These are phyloP conservation scores for Calidris pygmaea DNA, from an alignment of 2,113 vertebrate genomes.

Conservation along the genomic window DNA sequence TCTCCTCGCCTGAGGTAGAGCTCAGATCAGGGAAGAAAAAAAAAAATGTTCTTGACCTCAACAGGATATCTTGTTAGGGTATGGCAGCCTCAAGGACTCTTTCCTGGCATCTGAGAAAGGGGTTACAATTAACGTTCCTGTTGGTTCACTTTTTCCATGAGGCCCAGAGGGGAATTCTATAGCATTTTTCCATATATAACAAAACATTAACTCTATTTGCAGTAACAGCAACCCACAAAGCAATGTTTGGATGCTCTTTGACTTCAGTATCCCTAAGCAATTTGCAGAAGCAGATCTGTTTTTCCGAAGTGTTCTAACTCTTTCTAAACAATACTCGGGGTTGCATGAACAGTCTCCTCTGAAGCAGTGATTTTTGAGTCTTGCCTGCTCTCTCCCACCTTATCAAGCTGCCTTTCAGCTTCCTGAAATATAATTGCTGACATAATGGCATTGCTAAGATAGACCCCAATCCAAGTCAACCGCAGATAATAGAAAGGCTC, in stretches of 20 bases:
- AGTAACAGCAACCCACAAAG: not conserved
- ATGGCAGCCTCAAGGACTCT: not conserved
- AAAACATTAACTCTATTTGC: not conserved
- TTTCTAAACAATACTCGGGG: not conserved
- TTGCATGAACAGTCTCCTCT: not conserved
- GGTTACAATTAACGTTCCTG: not conserved
- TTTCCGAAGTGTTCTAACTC: not conserved
- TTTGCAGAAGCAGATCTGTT: not conserved
- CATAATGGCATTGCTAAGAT: not conserved
- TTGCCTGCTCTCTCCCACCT: not conserved
- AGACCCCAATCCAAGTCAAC: not conserved
- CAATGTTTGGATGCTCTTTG: not conserved
- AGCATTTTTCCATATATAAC: not conserved
- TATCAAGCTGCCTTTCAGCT: conserved; percentile 14
- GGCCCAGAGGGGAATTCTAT: not conserved
- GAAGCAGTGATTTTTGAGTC: not conserved
- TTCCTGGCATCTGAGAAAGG: not conserved
- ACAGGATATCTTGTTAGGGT: not conserved
- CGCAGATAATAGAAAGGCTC: not conserved
- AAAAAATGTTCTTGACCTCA: not conserved
- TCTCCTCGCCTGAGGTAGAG: not conserved
- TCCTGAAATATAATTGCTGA: conserved; percentile 22
- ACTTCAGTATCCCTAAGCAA: not conserved
- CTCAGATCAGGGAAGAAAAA: not conserved
- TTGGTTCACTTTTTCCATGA: not conserved